Percentiles rank a stretch among this genome's conserved stretches.
phyloP scores from a whole-genome alignment of 2,113 vertebrate genomes.

The Oxyura jamaicensis region DNA sequence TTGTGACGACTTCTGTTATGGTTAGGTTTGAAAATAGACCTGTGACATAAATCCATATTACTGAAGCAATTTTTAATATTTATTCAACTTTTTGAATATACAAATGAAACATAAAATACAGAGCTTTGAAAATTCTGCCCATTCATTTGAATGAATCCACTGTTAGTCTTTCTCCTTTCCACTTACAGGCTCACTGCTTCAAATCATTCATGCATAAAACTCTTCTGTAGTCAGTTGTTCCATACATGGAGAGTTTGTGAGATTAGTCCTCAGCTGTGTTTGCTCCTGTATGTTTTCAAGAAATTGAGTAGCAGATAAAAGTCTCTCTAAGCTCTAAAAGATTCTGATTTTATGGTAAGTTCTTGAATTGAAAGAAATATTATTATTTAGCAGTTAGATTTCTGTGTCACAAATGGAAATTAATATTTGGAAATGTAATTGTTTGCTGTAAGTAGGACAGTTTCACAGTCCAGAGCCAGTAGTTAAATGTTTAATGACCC shows the following conservation, averaged over 20 bases:
- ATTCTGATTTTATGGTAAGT: background rate
- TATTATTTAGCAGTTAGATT: background rate
- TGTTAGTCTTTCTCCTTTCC: background rate
- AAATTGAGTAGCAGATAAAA: background rate
- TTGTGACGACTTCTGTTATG: slow-evolving; percentile 4
- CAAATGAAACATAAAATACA: slow-evolving; percentile 5
- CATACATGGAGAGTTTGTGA: background rate
- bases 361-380: background rate
- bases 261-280: background rate
- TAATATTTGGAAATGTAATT: slow-evolving; percentile 24
- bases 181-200: background rate
- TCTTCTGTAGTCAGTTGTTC: background rate
- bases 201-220: background rate
- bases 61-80: slow-evolving; percentile 21
- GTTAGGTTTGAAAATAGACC: slow-evolving; percentile 26
- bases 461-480: slow-evolving; percentile 55
- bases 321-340: background rate
- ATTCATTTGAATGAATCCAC: background rate
- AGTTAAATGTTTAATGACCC: slow-evolving; percentile 51
- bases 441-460: slow-evolving; percentile 28
- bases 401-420: background rate
- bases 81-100: slow-evolving; percentile 22
- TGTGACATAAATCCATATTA: background rate
- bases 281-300: background rate
- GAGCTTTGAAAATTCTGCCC: background rate